Base-by-base conservation (phyloP, 2,888 invertebrate species). In the Tiliacea citrago region DNA sequence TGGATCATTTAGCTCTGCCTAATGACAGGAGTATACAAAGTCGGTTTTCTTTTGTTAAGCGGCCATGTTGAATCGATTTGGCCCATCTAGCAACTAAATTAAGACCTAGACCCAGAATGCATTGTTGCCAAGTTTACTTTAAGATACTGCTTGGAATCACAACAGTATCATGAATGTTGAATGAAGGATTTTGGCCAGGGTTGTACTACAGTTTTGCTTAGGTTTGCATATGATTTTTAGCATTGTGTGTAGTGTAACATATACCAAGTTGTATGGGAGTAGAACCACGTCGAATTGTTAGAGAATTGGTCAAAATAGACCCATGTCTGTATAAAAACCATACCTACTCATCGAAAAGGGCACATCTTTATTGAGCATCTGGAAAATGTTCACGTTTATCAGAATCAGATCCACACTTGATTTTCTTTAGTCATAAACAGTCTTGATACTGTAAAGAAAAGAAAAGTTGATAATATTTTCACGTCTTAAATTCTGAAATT, bases 41-140 rank as follows among this genome's bases (percentile, higher is more conserved):
- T 53, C 4, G 21, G 42, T 68, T 63, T 74, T 74, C 68, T 82
- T 80, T 53, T 66, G 65, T 71, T 42, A n/a, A 39, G 55, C 76
- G 45, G 65, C 65, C 45, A 66, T 72, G 39, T 84, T 76, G 61
- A 39, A 74, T 69, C 73, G 65, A 67, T 83, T 74, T 81, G 84
- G 77, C 69, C 77, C 67, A 69, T 84, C 58, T 74, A 69, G 42
- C 55, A 67, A 77, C 85, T 81, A 72, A 73, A 60, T 73, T 70
- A 55, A 69, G 81, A 67, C 53, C 47, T 81, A 77, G 63, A 73
- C 58, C 62, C n/a, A 74, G 51, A 69, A 76, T 55, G n/a, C 63
- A 9, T 58, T 13, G 13, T 35, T 73, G 66, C 81, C 76, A 84
- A 72, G 57, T 76, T 76, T 62, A n/a, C 49, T 63, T 45, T 5